Evolutionary conservation across 2,113 vertebrate species (phyloP).

Genomic region (Trochalopteron elliotii): DNA sequence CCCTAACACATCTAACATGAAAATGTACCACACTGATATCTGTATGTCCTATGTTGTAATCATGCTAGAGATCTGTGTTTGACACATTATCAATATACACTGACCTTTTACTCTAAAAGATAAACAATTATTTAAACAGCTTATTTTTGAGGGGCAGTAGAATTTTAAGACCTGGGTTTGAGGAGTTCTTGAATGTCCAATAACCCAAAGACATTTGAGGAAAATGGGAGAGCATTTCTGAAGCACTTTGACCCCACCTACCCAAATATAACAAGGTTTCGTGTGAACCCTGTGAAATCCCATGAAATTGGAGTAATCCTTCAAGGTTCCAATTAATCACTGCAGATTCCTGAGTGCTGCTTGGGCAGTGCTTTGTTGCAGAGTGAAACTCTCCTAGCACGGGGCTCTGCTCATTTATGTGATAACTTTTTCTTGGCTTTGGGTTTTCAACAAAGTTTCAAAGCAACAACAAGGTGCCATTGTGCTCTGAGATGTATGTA

Average conservation of each 20-base stretch:
- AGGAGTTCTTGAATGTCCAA: background rate
- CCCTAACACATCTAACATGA: background rate
- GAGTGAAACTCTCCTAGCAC: constrained; percentile 50
- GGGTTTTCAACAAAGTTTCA: constrained; percentile 75
- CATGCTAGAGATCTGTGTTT: background rate
- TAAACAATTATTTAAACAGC: background rate
- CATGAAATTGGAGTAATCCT: constrained; percentile 10
- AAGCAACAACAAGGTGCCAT: constrained; percentile 82
- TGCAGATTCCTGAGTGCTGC: constrained; percentile 47
- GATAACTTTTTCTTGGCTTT: constrained; percentile 80
- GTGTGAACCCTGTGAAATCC: background rate
- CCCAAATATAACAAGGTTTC: background rate
- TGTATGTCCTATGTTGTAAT: accelerated
- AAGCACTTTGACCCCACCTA: background rate
- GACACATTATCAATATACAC: background rate
- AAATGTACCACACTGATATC: background rate
- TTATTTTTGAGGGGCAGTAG: background rate
- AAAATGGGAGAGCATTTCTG: accelerated
- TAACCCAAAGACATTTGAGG: background rate
- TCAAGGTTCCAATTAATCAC: constrained; percentile 15
- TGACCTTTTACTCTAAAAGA: background rate
- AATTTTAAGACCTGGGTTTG: background rate
- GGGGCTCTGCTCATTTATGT: constrained; percentile 65
- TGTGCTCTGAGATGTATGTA: constrained; percentile 75
- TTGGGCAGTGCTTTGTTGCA: constrained; percentile 45